phyloP scores from a whole-genome alignment of 2,797 vertebrate species.

The Helarctos malayanus region DNA sequence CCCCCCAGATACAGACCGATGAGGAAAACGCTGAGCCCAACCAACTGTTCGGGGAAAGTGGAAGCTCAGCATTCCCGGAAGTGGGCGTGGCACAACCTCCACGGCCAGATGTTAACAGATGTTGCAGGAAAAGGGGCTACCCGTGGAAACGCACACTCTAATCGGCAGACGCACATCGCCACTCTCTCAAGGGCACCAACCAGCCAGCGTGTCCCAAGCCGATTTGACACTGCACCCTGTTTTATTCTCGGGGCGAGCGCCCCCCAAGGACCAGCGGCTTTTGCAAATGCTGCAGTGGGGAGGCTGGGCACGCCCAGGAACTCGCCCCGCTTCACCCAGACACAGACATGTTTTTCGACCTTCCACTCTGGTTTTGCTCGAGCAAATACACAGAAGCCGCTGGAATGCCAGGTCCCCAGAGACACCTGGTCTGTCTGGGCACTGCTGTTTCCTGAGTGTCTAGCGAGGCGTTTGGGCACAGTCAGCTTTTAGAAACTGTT shows the following conservation, averaged over 20 bases:
- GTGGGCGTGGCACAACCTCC: neutral
- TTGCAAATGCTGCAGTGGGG: neutral
- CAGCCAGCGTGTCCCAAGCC: accelerated
- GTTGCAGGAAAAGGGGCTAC: neutral
- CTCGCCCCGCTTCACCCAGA: neutral
- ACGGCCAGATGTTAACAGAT: neutral
- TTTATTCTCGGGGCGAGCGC: neutral
- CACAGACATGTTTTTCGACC: accelerated
- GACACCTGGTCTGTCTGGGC: neutral
- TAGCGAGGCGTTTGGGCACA: accelerated
- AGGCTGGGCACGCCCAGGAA: neutral
- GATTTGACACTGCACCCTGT: neutral
- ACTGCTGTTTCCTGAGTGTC: neutral
- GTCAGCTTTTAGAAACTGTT: neutral
- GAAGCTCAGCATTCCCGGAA: neutral
- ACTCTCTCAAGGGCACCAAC: no score
- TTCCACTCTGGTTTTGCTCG: neutral
- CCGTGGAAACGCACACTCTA: neutral
- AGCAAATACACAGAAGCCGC: accelerated
- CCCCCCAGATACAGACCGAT: accelerated
- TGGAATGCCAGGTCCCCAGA: neutral
- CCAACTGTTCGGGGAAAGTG: accelerated
- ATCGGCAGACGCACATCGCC: accelerated
- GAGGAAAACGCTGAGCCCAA: neutral
- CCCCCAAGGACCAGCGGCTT: neutral